Evolutionary conservation across 2,797 vertebrate species (phyloP).

Genomic region (Molossus alvarezi): DNA sequence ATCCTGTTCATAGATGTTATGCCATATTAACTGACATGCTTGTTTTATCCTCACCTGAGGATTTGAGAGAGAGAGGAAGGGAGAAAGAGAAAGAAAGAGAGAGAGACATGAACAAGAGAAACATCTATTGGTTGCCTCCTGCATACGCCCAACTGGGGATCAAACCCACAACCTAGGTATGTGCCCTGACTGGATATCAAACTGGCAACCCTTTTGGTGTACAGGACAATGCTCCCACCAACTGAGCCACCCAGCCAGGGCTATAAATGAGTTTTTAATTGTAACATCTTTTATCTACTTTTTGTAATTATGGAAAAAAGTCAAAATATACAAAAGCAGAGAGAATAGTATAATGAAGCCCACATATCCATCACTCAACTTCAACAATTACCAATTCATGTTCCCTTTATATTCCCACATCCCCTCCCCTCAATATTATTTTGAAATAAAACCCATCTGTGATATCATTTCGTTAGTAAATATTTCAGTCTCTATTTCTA

Average conservation of each 20-base stretch:
- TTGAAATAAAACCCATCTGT: slow-evolving; percentile 30
- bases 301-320: slow-evolving; percentile 32
- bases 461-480: not conserved
- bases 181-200: not conserved
- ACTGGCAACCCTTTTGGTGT: not conserved
- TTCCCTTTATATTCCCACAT: not conserved
- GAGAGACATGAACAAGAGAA: not conserved
- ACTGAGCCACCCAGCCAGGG: not conserved
- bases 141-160: not conserved
- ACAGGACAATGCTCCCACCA: not conserved
- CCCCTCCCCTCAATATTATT: not conserved
- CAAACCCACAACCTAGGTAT: not conserved
- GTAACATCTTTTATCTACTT: not conserved
- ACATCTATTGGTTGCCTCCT: not conserved
- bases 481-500: slow-evolving; percentile 38
- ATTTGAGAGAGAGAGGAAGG: not conserved
- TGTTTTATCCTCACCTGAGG: not conserved
- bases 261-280: slow-evolving; percentile 14
- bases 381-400: not conserved
- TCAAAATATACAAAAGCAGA: slow-evolving; percentile 12
- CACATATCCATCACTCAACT: not conserved
- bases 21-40: not conserved
- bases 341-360: not conserved
- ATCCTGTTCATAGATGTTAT: not conserved
- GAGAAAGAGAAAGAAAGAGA: not conserved